phyloP scores from a whole-genome alignment of 2,888 invertebrate genomes.

The Lepidonotus clava region DNA sequence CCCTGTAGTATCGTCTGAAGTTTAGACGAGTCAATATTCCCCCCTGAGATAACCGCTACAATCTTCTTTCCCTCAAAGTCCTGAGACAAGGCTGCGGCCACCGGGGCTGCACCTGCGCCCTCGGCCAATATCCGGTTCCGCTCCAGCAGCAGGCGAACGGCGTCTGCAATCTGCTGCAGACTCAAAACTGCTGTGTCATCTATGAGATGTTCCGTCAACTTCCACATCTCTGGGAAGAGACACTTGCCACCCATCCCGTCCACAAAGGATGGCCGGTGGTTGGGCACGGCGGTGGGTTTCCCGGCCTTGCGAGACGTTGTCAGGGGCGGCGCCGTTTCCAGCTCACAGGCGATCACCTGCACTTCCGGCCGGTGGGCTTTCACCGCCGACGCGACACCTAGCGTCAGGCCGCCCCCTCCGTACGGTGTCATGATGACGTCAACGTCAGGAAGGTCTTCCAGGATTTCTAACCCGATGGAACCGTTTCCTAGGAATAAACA shows the following conservation, averaged over 20 bases:
- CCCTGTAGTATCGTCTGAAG: slow-evolving; percentile 63
- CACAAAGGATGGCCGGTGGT: slow-evolving; percentile 73
- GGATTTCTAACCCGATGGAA: slow-evolving; percentile 76
- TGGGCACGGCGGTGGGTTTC: slow-evolving; percentile 65
- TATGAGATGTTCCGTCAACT: slow-evolving; percentile 69
- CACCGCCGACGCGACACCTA: slow-evolving; percentile 74
- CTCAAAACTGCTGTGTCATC: slow-evolving; percentile 72
- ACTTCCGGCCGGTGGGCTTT: slow-evolving; percentile 70
- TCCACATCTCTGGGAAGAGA: slow-evolving; percentile 76
- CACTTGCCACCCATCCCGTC: slow-evolving; percentile 77
- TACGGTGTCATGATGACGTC: slow-evolving; percentile 76
- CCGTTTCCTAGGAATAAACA: no score
- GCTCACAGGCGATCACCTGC: slow-evolving; percentile 74
- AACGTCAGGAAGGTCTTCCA: slow-evolving; percentile 76
- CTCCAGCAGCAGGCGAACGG: slow-evolving; percentile 72
- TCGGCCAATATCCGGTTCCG: slow-evolving; percentile 76
- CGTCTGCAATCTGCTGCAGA: slow-evolving; percentile 71
- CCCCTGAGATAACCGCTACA: slow-evolving; percentile 77
- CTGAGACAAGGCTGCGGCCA: slow-evolving; percentile 69
- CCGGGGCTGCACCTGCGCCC: slow-evolving; percentile 76
- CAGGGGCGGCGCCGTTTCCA: slow-evolving; percentile 72
- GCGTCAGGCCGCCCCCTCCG: slow-evolving; percentile 76
- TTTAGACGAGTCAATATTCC: slow-evolving; percentile 74
- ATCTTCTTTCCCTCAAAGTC: slow-evolving; percentile 68
- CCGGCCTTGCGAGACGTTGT: slow-evolving; percentile 69